Evolutionary conservation across 2,113 vertebrate genomes (phyloP).

Genomic region (Microcebus lehilahytsara): DNA sequence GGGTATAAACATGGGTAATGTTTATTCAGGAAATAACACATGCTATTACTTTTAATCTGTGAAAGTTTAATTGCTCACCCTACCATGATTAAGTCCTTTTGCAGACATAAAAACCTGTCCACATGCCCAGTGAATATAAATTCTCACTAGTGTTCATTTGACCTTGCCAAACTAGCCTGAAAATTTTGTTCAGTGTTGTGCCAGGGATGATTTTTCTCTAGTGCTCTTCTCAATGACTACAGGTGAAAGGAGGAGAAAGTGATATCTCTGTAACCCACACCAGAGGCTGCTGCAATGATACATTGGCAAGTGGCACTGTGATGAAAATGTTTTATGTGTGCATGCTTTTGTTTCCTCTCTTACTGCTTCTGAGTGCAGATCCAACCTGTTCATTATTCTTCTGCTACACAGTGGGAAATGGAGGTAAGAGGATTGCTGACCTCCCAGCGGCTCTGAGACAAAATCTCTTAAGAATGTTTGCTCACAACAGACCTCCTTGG

Average conservation of each 20-base stretch:
- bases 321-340: not conserved
- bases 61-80: not conserved
- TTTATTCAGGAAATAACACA: not conserved
- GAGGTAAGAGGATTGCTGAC: not conserved
- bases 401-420: not conserved
- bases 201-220: not conserved
- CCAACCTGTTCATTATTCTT: not conserved
- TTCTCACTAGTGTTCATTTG: slow-evolving; percentile 35
- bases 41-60: not conserved
- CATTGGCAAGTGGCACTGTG: not conserved
- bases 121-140: not conserved
- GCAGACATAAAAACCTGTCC: not conserved
- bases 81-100: slow-evolving; percentile 44
- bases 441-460: not conserved
- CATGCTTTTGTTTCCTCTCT: slow-evolving; percentile 41
- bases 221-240: slow-evolving; percentile 21
- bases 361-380: not conserved
- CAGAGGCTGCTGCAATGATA: slow-evolving; percentile 15
- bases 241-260: slow-evolving; percentile 56
- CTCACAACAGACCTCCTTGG: not conserved
- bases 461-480: slow-evolving; percentile 17
- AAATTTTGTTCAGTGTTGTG: not conserved
- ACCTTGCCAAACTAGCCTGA: slow-evolving; percentile 44
- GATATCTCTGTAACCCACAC: slow-evolving; percentile 62
- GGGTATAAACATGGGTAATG: not conserved